Conservation (phyloP, 2,113 vertebrate genomes). For the Oxygymnocypris stewartii region DNA sequence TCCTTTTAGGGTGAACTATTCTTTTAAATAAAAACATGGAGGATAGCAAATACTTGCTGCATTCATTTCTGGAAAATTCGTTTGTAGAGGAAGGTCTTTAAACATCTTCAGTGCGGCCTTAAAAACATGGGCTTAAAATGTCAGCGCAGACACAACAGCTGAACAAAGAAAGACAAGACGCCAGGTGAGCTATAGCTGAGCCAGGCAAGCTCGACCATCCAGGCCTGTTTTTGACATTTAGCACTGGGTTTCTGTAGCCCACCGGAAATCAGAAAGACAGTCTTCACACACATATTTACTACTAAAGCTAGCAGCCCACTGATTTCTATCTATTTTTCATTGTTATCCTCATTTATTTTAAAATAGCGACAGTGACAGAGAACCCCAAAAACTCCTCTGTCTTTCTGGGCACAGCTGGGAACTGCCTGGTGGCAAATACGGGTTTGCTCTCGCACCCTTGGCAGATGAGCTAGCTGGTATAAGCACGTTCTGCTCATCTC, state of each 20-base stretch:
- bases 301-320: not conserved
- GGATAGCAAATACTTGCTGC: not conserved
- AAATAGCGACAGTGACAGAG: no score
- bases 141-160: constrained; percentile 61
- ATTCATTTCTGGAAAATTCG: not conserved
- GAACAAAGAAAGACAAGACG: constrained; percentile 25
- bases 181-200: constrained; percentile 25
- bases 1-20: no score
- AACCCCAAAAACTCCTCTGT: no score
- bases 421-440: no score
- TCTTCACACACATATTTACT: not conserved
- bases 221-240: constrained; percentile 62
- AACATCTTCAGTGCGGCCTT: not conserved
- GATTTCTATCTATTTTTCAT: no score
- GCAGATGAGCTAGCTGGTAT: no score
- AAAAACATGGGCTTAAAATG: constrained; percentile 32
- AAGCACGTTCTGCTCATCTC: no score
- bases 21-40: not conserved
- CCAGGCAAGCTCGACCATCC: not conserved
- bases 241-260: constrained; percentile 54
- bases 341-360: no score
- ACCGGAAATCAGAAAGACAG: constrained; percentile 19
- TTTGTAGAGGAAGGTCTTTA: not conserved
- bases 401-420: no score
- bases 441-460: no score